Conservation (phyloP, 2,888 invertebrate species). For the Seladonia tumulorum region DNA sequence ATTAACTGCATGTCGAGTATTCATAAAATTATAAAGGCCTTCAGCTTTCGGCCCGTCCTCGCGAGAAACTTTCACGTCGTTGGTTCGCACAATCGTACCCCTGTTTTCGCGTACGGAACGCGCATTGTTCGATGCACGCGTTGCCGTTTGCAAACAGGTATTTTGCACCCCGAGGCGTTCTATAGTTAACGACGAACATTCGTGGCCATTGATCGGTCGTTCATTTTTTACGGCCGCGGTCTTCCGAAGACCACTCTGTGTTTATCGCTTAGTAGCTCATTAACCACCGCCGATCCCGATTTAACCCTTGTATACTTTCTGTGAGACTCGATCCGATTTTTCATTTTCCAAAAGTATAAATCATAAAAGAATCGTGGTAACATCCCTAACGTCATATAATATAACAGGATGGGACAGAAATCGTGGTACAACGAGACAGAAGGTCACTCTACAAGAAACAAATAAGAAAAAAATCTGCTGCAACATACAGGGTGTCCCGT, state of each 20-base stretch:
- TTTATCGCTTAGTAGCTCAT: not conserved
- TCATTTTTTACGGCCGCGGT: not conserved
- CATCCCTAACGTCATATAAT: no score
- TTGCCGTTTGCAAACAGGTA: conserved; percentile 36
- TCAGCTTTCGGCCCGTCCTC: not conserved
- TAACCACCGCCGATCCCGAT: no score
- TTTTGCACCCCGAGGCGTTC: conserved; percentile 7
- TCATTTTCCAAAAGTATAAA: no score
- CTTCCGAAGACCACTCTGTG: not conserved
- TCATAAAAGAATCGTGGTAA: no score
- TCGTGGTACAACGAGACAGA: no score
- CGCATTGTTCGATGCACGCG: conserved; percentile 28
- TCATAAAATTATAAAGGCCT: conserved; percentile 56
- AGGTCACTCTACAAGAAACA: no score
- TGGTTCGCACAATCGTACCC: conserved; percentile 29
- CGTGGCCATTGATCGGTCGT: not conserved
- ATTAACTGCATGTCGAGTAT: conserved; percentile 46
- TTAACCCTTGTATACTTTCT: no score
- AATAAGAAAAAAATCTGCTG: no score
- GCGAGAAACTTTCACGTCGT: conserved; percentile 66
- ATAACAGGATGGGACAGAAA: no score
- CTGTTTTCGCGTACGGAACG: conserved; percentile 47
- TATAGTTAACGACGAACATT: conserved; percentile 14
- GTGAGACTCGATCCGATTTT: no score
- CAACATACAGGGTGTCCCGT: no score